Conservation (phyloP, 2,797 vertebrate species). For the Denticeps clupeoides region DNA sequence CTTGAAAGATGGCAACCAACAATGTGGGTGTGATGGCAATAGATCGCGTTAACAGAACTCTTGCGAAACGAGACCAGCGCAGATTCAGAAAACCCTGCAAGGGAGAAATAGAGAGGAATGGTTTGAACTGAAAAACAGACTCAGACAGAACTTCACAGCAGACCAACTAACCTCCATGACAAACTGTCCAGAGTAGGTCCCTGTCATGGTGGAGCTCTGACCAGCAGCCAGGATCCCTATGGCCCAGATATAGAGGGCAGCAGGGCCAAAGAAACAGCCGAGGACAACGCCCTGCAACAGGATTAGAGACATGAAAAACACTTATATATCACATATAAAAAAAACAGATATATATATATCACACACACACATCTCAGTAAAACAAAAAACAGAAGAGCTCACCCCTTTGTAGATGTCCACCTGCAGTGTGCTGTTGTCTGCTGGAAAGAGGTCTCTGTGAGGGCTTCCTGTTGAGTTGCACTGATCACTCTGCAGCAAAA, state of each 20-base stretch:
- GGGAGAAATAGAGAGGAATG: background rate
- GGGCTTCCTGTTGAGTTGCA: conserved; percentile 60
- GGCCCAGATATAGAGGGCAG: conserved; percentile 91
- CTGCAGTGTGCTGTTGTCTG: conserved; percentile 63
- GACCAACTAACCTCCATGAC: conserved; percentile 83
- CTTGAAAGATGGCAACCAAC: conserved; percentile 84
- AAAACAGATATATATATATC: background rate
- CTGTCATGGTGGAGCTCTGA: conserved; percentile 96
- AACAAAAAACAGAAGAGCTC: conserved; percentile 1
- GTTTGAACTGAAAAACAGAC: background rate
- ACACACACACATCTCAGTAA: background rate
- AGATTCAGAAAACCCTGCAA: conserved; percentile 84
- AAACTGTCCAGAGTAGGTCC: conserved; percentile 94
- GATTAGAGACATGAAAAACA: background rate
- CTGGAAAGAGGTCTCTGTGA: conserved; percentile 63
- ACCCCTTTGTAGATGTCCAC: conserved; percentile 97
- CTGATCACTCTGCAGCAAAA: conserved; percentile 48
- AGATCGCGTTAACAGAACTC: conserved; percentile 84
- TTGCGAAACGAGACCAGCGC: conserved; percentile 82
- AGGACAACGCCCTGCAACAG: conserved; percentile 64
- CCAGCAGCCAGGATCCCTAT: conserved; percentile 91
- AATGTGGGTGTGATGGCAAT: conserved; percentile 85
- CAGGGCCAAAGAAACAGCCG: conserved; percentile 87
- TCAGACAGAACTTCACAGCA: too few species aligned
- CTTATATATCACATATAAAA: background rate